A percentile compares a stretch with the other conserved stretches of the same genome.
Conservation (phyloP, 2,113 vertebrate species). For the Monopterus albus region DNA sequence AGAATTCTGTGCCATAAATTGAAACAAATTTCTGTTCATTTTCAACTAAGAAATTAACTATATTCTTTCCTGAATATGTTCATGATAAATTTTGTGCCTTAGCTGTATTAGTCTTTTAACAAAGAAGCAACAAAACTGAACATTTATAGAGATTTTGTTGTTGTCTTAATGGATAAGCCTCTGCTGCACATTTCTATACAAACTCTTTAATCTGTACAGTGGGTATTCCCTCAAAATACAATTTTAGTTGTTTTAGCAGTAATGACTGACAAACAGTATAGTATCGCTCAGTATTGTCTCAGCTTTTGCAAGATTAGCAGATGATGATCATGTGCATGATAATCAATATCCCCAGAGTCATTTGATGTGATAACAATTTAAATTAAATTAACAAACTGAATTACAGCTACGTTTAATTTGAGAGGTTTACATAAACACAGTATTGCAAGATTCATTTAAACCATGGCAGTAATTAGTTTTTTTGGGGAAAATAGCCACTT, state of each 20-base stretch:
- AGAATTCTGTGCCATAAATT: no score
- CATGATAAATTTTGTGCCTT: background rate
- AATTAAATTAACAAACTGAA: conserved; percentile 18
- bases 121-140: conserved; percentile 1
- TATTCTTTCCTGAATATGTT: background rate
- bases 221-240: conserved; percentile 9
- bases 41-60: no score
- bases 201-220: background rate
- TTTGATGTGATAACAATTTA: conserved; percentile 13
- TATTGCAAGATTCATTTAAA: background rate
- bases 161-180: background rate
- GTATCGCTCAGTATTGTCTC: no score
- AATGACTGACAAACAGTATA: background rate
- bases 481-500: no score
- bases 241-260: conserved; percentile 6
- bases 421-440: conserved; percentile 20
- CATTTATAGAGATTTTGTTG: background rate
- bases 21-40: no score
- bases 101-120: background rate
- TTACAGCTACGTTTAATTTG: background rate
- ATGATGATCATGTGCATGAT: conserved; percentile 5
- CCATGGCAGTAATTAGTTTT: no score
- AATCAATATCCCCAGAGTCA: conserved; percentile 15
- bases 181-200: background rate
- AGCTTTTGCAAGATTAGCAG: conserved; percentile 25